Base-by-base conservation (phyloP, 64 coral and sea anemone genomes). In the Cladopsammia gracilis region DNA sequence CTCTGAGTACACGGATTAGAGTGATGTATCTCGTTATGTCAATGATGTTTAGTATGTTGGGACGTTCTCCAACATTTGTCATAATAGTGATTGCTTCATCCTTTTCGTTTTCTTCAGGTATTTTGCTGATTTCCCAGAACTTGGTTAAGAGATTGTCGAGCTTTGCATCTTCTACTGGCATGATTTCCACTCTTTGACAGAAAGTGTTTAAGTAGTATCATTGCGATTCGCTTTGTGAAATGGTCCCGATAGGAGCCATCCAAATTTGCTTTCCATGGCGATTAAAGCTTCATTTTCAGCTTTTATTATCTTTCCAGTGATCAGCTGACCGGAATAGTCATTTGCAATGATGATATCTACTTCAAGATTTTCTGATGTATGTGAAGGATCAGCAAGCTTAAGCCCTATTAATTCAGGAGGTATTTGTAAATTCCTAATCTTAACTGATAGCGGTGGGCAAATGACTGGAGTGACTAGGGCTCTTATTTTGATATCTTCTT, bases 291-390 rank as follows among this genome's bases (percentile, higher is more conserved):
- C 64, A 48, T 88, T 78, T 52, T 58, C 24, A 69, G 71, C 78
- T 75, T 92, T 92, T 20, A 83, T 83, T 51, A 92, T 73, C 16
- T 85, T 70, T 50, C 89, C 89, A 71, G 89, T 91, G 18, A 91
- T 45, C 65, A 91, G 76, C n/a, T 74, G 78, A 82, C 89, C 89
- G 79, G 83, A 91, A 58, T 59, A 71, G 73, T 91, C 89, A 66
- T 91, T 91, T 91, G 64, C 77, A 19, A 89, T 89, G 13, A 89
- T 13, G 22, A 78, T 89, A 56, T 89, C 73, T 60, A 78, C 66
- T 20, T 62, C 52, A 62, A 62, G 87, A 19, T 61, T 72, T 51
- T 79, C 4, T 14, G 51, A 24, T 19, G 79, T 14, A 4, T 58
- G 77, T 11, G 15, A 51, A 12, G 26, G 74, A 43, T 77, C 74